phyloP scores from a whole-genome alignment of 30 jellyfish, hydroid and myxozoan species.

The Pseudorhiza aurosa region DNA sequence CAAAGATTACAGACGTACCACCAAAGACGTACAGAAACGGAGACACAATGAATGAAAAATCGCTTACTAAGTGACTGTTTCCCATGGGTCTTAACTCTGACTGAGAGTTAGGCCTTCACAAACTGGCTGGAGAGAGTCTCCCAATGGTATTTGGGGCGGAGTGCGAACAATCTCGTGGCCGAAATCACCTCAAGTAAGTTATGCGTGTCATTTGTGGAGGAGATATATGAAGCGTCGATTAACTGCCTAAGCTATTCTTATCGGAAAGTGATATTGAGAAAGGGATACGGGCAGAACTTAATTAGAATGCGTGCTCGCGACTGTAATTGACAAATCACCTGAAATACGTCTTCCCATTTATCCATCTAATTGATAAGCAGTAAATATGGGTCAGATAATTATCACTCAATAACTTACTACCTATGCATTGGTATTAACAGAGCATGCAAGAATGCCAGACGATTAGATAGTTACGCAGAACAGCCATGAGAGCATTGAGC shows the following conservation, averaged over 20 bases:
- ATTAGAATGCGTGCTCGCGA: conserved; percentile 22
- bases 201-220: conserved; percentile 41
- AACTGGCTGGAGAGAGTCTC: conserved; percentile 28
- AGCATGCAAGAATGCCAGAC: neutral
- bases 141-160: conserved; percentile 62
- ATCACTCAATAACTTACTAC: conserved; percentile 28
- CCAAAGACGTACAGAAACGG: conserved; percentile 27
- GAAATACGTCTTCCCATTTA: conserved; percentile 24
- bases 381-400: conserved; percentile 33
- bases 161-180: conserved; percentile 69
- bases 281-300: conserved; percentile 50
- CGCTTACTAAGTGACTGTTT: conserved; percentile 49
- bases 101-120: conserved; percentile 19
- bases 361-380: conserved; percentile 14
- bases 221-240: conserved; percentile 68
- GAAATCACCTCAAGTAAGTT: conserved; percentile 41
- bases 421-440: neutral
- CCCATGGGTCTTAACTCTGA: conserved; percentile 38
- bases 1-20: conserved; percentile 33
- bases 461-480: too few relatives aligned
- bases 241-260: conserved; percentile 70
- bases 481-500: too few relatives aligned
- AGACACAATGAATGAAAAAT: conserved; percentile 40
- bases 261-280: conserved; percentile 60
- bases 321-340: conserved; percentile 37